Evolutionary conservation across 2,888 invertebrate genomes (phyloP).

Genomic region (Leptopilina myrica): DNA sequence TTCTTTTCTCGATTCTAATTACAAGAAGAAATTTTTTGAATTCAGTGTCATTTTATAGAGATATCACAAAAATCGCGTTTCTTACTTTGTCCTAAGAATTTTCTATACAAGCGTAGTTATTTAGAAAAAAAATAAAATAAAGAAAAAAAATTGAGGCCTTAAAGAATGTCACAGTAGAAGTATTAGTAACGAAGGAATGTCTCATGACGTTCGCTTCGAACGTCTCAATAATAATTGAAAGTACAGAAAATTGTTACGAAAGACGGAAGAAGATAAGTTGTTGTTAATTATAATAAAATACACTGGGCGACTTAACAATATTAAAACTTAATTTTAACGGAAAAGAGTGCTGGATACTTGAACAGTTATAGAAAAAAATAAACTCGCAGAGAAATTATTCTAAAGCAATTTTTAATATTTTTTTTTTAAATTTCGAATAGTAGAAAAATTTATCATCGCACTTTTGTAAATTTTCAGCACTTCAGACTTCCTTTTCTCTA

Average conservation of each 20-base stretch:
- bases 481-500: slow-evolving; percentile 44
- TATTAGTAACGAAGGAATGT: slow-evolving; percentile 72
- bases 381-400: background rate
- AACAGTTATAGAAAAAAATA: background rate
- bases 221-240: slow-evolving; percentile 25
- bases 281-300: slow-evolving; percentile 26
- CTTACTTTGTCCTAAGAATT: slow-evolving; percentile 41
- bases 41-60: background rate
- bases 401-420: background rate
- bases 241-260: slow-evolving; percentile 21
- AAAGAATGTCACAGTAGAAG: slow-evolving; percentile 74
- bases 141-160: slow-evolving; percentile 63
- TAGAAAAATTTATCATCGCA: background rate
- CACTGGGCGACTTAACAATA: slow-evolving; percentile 27
- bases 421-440: background rate
- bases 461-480: slow-evolving; percentile 20
- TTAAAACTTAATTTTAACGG: slow-evolving; percentile 24
- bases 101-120: slow-evolving; percentile 50
- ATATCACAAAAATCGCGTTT: slow-evolving; percentile 53
- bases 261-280: slow-evolving; percentile 30
- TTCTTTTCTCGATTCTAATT: background rate
- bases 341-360: slow-evolving; percentile 35
- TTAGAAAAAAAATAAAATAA: slow-evolving; percentile 29
- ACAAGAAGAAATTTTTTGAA: background rate
- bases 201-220: slow-evolving; percentile 62